Conservation (phyloP, 1,140 invertebrate species). For the Bombus consobrinus region DNA sequence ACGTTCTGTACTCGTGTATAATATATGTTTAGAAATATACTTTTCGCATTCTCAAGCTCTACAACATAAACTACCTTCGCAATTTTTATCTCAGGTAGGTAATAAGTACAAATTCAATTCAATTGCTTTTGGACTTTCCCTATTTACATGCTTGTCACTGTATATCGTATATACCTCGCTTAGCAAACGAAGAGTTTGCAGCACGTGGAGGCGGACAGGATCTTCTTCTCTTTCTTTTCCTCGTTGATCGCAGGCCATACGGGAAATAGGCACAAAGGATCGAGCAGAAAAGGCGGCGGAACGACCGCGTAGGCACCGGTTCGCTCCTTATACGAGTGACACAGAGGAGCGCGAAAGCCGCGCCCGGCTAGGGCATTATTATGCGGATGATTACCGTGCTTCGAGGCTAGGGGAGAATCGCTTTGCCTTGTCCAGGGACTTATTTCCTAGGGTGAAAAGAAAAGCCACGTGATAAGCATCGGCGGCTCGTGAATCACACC, state of each 20-base stretch:
- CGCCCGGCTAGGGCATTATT: slow-evolving; percentile 59
- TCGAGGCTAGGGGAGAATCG: slow-evolving; percentile 40
- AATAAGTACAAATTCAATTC: neutral
- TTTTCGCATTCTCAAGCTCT: too few species aligned
- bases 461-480: slow-evolving; percentile 52
- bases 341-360: slow-evolving; percentile 61
- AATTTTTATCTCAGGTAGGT: neutral
- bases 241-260: neutral
- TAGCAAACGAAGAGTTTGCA: slow-evolving; percentile 19
- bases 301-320: slow-evolving; percentile 62
- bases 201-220: slow-evolving; percentile 73
- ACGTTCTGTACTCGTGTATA: too few species aligned
- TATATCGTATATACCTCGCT: neutral
- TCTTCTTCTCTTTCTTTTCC: slow-evolving; percentile 51
- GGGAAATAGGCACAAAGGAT: slow-evolving; percentile 42
- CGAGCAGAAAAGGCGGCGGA: slow-evolving; percentile 18
- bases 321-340: slow-evolving; percentile 73
- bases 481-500: slow-evolving; percentile 53
- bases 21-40: too few species aligned
- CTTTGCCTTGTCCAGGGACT: slow-evolving; percentile 19
- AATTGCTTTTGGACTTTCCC: neutral
- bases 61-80: neutral
- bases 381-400: slow-evolving; percentile 65
- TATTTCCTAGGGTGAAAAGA: slow-evolving; percentile 57
- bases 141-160: slow-evolving; percentile 1